Percentiles rank a stretch among this genome's conserved stretches.
These are phyloP conservation scores for Dasypolia templi DNA, from an alignment of 2,888 invertebrate species.

Conservation along the genomic window DNA sequence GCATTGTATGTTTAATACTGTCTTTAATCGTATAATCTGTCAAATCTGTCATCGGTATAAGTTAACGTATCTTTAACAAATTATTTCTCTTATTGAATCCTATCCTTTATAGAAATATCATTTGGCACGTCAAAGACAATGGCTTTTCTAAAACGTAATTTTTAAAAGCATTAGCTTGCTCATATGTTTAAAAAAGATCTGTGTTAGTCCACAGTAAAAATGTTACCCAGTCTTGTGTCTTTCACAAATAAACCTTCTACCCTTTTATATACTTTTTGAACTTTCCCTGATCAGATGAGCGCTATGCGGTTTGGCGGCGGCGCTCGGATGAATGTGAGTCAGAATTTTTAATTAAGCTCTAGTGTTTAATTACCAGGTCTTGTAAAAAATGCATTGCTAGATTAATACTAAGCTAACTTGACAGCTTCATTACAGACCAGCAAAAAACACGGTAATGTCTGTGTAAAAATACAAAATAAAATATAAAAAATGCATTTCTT, in stretches of 20 bases:
- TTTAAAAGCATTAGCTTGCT: background rate
- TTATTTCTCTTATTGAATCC: background rate
- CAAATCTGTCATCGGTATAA: background rate
- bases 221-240: background rate
- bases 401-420: constrained; percentile 1
- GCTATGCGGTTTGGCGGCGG: background rate
- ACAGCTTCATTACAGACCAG: constrained; percentile 8
- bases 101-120: background rate
- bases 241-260: background rate
- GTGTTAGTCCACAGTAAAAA: background rate
- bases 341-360: constrained; percentile 17
- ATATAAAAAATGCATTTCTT: background rate
- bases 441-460: background rate
- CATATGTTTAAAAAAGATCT: background rate
- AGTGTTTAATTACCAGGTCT: background rate
- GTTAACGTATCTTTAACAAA: background rate
- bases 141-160: too few species aligned
- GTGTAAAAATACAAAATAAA: background rate
- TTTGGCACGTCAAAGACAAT: too few species aligned
- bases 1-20: too few species aligned
- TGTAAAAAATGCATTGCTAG: constrained; percentile 1
- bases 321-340: background rate
- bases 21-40: too few species aligned
- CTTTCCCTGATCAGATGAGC: background rate
- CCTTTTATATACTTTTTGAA: background rate